Percentiles rank a stretch among this genome's conserved stretches.
phyloP scores from a whole-genome alignment of 2,113 vertebrate genomes.

The Hassar affinis region DNA sequence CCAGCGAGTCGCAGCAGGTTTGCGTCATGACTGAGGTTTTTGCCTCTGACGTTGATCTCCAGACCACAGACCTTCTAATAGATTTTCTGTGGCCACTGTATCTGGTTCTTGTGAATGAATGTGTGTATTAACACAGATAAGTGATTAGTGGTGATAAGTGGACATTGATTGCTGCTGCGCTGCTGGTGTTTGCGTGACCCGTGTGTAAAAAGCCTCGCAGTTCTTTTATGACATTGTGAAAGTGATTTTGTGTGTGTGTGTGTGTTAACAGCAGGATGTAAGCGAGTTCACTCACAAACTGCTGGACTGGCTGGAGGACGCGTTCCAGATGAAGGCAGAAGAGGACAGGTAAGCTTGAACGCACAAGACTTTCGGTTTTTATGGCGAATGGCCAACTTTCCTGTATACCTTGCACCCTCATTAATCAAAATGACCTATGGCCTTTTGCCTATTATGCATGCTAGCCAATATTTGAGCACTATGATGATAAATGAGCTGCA shows the following conservation, averaged over 20 bases:
- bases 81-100: background rate
- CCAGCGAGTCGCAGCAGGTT: constrained; percentile 97
- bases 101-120: background rate
- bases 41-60: background rate
- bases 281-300: constrained; percentile 98
- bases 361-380: constrained; percentile 1
- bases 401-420: background rate
- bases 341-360: constrained; percentile 75
- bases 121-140: background rate
- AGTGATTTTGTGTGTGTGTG: constrained; percentile 22
- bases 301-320: constrained; percentile 96
- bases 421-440: constrained; percentile 40
- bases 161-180: background rate
- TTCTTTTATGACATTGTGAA: constrained; percentile 17
- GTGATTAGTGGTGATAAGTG: background rate
- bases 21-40: background rate
- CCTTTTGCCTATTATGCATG: constrained; percentile 19
- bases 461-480: constrained; percentile 1
- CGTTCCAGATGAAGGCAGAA: constrained; percentile 96
- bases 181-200: background rate
- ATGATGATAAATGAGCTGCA: constrained; percentile 29
- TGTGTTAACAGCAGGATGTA: constrained; percentile 87
- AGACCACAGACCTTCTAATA: background rate
- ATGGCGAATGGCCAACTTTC: background rate
- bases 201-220: background rate